These are phyloP conservation scores for Tapirus indicus DNA, from an alignment of 2,797 vertebrate genomes.

Conservation along the genomic window DNA sequence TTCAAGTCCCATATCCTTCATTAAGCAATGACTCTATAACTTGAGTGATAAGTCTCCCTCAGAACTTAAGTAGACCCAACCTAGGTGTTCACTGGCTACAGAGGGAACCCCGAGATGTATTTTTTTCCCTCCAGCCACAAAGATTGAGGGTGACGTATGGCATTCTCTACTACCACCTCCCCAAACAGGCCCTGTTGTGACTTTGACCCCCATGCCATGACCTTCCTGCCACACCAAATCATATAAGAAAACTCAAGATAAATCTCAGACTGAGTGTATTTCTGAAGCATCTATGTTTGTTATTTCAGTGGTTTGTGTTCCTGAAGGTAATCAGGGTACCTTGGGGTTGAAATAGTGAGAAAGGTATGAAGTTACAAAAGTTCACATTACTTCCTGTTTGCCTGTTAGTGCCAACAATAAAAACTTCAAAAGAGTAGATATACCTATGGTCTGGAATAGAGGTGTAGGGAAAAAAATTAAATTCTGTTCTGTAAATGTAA, in stretches of 20 bases:
- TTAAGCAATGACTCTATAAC: background rate
- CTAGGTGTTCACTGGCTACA: background rate
- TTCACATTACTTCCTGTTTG: background rate
- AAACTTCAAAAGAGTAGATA: background rate
- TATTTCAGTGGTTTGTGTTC: background rate
- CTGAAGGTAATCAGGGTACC: background rate
- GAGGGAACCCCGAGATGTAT: background rate
- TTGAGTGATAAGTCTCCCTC: background rate
- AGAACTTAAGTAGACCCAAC: background rate
- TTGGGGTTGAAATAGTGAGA: background rate
- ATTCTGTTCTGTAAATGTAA: background rate
- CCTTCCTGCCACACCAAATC: background rate
- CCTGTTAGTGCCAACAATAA: background rate
- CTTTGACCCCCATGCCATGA: fast-evolving
- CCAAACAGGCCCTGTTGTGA: background rate
- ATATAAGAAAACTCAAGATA: background rate
- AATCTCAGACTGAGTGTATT: background rate
- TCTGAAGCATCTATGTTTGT: background rate
- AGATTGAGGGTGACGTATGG: background rate
- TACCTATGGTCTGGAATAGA: background rate
- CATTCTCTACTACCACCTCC: background rate
- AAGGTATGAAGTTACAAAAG: background rate
- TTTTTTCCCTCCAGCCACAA: background rate
- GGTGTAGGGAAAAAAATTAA: background rate
- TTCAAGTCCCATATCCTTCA: background rate